Evolutionary conservation across 53 echinoderm and acorn worm genomes (phyloP).

Genomic region (Zoroaster sp.): DNA sequence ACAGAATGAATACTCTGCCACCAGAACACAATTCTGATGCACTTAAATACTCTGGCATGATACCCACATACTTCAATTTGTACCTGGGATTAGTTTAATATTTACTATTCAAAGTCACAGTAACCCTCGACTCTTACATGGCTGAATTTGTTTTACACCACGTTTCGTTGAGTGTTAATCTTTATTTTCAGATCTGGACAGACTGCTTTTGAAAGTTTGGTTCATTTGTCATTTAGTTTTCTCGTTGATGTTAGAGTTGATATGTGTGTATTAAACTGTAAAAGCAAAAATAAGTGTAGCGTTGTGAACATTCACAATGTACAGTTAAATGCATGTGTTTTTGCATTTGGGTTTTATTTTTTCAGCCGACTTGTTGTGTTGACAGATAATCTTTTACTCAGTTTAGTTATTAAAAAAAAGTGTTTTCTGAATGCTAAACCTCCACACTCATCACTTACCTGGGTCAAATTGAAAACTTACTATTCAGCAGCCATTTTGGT

Average conservation of each 20-base stretch:
- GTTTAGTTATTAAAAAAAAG: background rate
- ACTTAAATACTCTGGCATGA: too few relatives aligned
- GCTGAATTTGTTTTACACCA: background rate
- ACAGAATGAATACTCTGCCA: too few relatives aligned
- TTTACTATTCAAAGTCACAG: too few relatives aligned
- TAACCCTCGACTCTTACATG: too few relatives aligned
- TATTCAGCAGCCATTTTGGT: too few relatives aligned
- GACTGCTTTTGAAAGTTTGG: background rate
- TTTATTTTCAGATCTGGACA: background rate
- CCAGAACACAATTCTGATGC: too few relatives aligned
- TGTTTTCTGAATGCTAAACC: background rate
- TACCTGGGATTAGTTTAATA: too few relatives aligned
- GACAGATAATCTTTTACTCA: background rate
- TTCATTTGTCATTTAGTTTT: background rate
- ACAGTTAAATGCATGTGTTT: background rate
- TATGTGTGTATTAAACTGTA: background rate
- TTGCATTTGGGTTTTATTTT: background rate
- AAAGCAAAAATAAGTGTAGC: too few relatives aligned
- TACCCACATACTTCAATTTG: too few relatives aligned
- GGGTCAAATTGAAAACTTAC: too few relatives aligned
- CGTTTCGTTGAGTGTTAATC: background rate
- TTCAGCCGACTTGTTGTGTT: background rate
- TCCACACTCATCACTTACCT: background rate
- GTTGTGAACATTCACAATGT: too few relatives aligned
- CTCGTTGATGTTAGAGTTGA: background rate